Evolutionary conservation across 2,113 vertebrate genomes (phyloP), one percentile per base, ranked within the genome.

Genomic region (Notarius lentiginosus): DNA sequence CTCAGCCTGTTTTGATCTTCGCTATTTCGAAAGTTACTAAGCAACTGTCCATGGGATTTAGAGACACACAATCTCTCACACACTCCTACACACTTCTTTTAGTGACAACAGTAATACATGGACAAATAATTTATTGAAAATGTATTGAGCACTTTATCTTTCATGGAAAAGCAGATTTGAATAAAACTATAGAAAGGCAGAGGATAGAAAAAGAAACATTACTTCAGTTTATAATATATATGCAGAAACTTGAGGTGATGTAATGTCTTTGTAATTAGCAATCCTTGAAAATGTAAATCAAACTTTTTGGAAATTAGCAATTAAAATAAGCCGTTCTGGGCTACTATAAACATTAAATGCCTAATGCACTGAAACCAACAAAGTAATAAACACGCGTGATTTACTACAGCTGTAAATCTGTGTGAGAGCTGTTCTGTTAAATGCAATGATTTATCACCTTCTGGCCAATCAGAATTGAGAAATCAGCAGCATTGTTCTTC

Each of bases 21-120:
- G 49, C 82, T 20, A 76, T 77, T 87, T 82, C 87, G 83, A 84
- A 82, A 89, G 88, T 85, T 56, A 87, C 88, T 85, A 85, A 85
- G 83, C 79, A 89, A 87, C 68, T 87, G 86, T 72, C 83, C 66
- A 86, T 72, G n/a, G 56, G 86, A 60, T 89, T 85, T 73, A 82
- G 60, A 79, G 63, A 79, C 65, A 82, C 27, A 34, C 17, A 65
- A 18, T 85, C 56, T 85, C 58, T 72, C 49, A n/a, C 47, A 53
- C 51, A 55, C 61, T 55, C 61, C 56, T 30, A 68, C 53, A 80
- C 65, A 58, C 49, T 70, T 65, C 17, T 49, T 79, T 63, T 66
- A 66, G 47, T 51, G 81, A 53, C 65, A 41, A 55, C n/a, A 79
- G n/a, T 34, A 27, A 86, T 56, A 86, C 47, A 41, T 1, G 49